These are phyloP conservation scores for Eupithecia vulgata DNA, from an alignment of 2,888 invertebrate species.

Conservation along the genomic window DNA sequence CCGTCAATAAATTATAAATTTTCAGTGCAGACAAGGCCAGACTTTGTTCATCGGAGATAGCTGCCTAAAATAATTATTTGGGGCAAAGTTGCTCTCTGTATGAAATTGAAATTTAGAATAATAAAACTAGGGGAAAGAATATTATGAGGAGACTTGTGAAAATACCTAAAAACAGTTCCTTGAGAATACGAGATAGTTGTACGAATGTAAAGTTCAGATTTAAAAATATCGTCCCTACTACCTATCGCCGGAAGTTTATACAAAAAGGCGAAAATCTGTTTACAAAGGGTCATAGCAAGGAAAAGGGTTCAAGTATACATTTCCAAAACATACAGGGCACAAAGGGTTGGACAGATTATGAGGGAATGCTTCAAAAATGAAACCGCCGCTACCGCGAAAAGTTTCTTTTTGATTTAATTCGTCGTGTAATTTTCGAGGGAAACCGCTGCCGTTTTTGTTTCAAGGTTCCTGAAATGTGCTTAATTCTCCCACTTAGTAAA, in stretches of 20 bases:
- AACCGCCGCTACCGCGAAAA: constrained; percentile 38
- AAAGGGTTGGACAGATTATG: constrained; percentile 40
- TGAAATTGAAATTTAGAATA: neutral
- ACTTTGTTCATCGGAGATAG: neutral
- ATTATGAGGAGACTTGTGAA: neutral
- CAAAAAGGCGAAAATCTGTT: constrained; percentile 28
- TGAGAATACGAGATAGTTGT: neutral
- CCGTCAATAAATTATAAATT: constrained; percentile 1
- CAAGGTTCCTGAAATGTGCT: constrained; percentile 6
- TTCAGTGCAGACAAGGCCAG: constrained; percentile 3
- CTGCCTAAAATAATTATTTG: constrained; percentile 1
- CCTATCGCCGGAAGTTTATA: constrained; percentile 16
- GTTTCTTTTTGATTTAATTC: constrained; percentile 42
- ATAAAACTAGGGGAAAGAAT: neutral
- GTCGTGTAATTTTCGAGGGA: constrained; percentile 32
- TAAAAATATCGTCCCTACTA: neutral
- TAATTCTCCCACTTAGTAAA: constrained; percentile 3
- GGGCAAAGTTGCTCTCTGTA: neutral
- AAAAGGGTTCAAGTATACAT: constrained; percentile 32
- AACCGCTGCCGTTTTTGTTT: constrained; percentile 12
- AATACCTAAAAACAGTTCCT: neutral
- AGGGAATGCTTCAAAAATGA: constrained; percentile 44
- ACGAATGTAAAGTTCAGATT: constrained; percentile 2
- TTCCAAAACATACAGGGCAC: constrained; percentile 34
- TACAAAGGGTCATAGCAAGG: constrained; percentile 30